These are phyloP conservation scores for Diarsia dahlii DNA, from an alignment of 2,888 invertebrate species.

Conservation along the genomic window DNA sequence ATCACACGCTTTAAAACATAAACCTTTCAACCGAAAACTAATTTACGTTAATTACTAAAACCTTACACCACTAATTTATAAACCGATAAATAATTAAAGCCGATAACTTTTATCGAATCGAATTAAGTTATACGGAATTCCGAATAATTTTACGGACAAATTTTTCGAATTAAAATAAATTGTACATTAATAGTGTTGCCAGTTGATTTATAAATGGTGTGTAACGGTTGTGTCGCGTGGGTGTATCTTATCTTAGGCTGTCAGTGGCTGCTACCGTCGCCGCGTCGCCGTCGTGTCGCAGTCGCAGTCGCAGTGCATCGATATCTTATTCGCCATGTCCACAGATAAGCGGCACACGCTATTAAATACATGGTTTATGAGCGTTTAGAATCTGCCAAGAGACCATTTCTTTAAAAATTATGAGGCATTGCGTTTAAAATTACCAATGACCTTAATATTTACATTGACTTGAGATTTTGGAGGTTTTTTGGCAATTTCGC, in stretches of 20 bases:
- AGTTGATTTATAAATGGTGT: conserved; percentile 64
- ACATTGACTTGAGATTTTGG: not conserved
- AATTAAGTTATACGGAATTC: conserved; percentile 61
- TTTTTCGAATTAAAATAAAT: conserved; percentile 62
- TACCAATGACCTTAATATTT: too few relatives aligned
- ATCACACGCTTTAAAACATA: conserved; percentile 32
- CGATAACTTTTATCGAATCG: conserved; percentile 53
- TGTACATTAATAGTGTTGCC: conserved; percentile 54
- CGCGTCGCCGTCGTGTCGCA: conserved; percentile 66
- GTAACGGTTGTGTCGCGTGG: conserved; percentile 69
- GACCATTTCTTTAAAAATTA: conserved; percentile 13
- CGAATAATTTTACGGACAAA: conserved; percentile 55
- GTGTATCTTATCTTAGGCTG: conserved; percentile 80
- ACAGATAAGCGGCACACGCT: conserved; percentile 77
- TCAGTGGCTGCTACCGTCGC: conserved; percentile 76
- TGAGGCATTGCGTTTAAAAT: not conserved
- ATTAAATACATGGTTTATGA: conserved; percentile 74
- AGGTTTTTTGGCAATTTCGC: not conserved
- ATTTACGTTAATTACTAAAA: conserved; percentile 53
- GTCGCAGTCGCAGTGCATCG: conserved; percentile 65
- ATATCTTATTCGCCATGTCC: conserved; percentile 78
- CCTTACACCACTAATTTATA: conserved; percentile 39
- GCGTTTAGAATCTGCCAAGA: conserved; percentile 31
- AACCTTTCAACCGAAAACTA: conserved; percentile 46
- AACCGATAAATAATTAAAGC: conserved; percentile 58